phyloP scores from a whole-genome alignment of 2,797 vertebrate species.

The Meriones psammophilus region DNA sequence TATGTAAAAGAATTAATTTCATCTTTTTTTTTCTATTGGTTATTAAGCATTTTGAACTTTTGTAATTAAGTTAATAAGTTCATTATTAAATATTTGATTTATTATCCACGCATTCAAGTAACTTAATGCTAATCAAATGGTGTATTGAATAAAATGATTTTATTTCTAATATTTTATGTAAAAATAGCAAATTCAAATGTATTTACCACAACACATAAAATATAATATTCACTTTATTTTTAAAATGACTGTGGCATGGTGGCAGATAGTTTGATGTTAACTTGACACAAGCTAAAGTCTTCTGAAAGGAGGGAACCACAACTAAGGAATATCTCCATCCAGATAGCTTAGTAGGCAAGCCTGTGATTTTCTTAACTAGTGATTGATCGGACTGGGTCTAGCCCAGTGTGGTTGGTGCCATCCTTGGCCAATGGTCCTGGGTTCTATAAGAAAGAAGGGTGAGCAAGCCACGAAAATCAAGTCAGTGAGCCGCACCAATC shows the following conservation, averaged over 20 bases:
- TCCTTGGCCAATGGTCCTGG: too few species aligned
- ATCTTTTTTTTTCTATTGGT: background rate
- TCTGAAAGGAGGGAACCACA: too few species aligned
- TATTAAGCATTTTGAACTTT: background rate
- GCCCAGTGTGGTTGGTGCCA: too few species aligned
- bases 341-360: too few species aligned
- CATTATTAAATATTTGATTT: background rate
- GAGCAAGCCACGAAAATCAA: too few species aligned
- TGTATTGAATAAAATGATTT: background rate
- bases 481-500: too few species aligned
- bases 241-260: background rate
- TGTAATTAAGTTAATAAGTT: slow-evolving; percentile 8
- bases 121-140: slow-evolving; percentile 25
- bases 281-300: too few species aligned
- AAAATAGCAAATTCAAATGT: background rate
- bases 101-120: slow-evolving; percentile 26
- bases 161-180: background rate
- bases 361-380: too few species aligned
- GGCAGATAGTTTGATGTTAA: too few species aligned
- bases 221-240: background rate
- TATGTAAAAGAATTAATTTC: background rate
- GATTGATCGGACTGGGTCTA: too few species aligned
- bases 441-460: too few species aligned
- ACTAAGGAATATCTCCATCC: too few species aligned
- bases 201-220: background rate